phyloP scores from a whole-genome alignment of 2,797 vertebrate species.

The Austrolebias charrua region DNA sequence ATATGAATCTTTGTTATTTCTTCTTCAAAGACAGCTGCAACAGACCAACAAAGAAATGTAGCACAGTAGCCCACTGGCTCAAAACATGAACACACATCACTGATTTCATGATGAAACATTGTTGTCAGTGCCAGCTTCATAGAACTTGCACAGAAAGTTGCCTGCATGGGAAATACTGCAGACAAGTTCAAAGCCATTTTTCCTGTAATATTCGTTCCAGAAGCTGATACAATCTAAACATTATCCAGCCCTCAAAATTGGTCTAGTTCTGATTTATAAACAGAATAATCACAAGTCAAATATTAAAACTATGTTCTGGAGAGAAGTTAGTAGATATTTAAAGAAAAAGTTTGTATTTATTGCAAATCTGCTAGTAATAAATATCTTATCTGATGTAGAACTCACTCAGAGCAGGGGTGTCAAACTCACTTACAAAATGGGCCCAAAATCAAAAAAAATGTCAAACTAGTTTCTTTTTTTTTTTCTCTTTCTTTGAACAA shows the following conservation, averaged over 20 bases:
- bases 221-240: not conserved
- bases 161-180: not conserved
- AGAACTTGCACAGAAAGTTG: not conserved
- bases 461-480: no score
- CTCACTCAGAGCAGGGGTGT: no score
- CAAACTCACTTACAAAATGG: no score
- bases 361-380: no score
- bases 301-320: not conserved
- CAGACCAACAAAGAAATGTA: slow-evolving; percentile 17
- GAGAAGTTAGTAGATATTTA: not conserved
- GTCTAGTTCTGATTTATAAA: not conserved
- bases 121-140: not conserved
- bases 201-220: not conserved
- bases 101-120: slow-evolving; percentile 7
- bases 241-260: not conserved
- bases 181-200: not conserved
- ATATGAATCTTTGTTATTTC: slow-evolving; percentile 17
- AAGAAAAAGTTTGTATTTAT: not conserved
- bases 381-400: no score
- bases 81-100: slow-evolving; percentile 4
- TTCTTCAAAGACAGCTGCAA: slow-evolving; percentile 21
- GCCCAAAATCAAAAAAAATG: no score
- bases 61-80: not conserved
- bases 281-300: not conserved
- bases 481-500: no score